These are phyloP conservation scores for Hypomesus transpacificus DNA, from an alignment of 2,113 vertebrate genomes.

Conservation along the genomic window DNA sequence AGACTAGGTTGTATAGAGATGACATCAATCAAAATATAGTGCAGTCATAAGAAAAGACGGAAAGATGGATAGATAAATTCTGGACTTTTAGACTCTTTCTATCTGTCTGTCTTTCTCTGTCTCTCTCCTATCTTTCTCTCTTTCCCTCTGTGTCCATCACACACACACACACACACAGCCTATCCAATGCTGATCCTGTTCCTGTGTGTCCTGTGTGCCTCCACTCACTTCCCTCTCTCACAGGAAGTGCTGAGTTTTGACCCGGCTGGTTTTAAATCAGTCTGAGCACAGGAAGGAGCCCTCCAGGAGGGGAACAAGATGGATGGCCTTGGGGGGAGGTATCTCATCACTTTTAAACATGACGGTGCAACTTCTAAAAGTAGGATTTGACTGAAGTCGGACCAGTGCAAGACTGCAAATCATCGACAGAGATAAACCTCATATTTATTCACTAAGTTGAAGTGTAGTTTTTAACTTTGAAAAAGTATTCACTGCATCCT, in stretches of 20 bases:
- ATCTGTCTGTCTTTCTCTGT: no score
- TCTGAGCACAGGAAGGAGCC: constrained; percentile 38
- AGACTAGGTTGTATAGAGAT: no score
- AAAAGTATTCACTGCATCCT: no score
- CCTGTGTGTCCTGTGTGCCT: constrained; percentile 38
- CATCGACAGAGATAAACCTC: background rate
- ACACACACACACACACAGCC: constrained; percentile 12
- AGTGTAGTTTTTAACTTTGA: no score
- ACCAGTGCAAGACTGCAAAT: background rate
- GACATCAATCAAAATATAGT: no score
- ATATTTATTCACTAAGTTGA: background rate
- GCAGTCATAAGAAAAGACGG: no score
- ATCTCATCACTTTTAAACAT: constrained; percentile 21
- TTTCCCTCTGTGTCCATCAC: no score
- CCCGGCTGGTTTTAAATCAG: constrained; percentile 42
- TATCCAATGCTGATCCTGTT: background rate
- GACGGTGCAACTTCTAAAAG: constrained; percentile 38
- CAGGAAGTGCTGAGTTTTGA: constrained; percentile 43
- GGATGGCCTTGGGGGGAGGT: constrained; percentile 25
- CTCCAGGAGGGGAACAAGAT: constrained; percentile 22
- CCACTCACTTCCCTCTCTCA: constrained; percentile 31
- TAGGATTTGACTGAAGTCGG: background rate
- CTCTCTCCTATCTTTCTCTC: no score
- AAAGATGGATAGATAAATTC: no score
- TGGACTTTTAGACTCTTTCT: no score